Percentiles rank a stretch among this genome's conserved stretches.
phyloP scores from a whole-genome alignment of 2,113 vertebrate genomes.

The Mola mola region DNA sequence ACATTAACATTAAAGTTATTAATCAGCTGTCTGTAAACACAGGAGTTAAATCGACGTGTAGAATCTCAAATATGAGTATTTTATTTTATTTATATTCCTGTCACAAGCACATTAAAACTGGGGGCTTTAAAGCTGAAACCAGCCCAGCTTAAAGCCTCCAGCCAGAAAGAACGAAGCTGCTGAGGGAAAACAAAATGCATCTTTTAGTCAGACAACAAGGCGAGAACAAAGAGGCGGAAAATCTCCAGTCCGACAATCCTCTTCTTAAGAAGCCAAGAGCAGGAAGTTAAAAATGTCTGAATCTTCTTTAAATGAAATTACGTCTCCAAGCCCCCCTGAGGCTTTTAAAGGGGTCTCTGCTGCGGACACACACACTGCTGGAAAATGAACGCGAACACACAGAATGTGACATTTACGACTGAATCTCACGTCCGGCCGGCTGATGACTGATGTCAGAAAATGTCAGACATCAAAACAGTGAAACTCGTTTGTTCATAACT shows the following conservation, averaged over 20 bases:
- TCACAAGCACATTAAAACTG: too few species aligned
- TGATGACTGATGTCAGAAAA: conserved; percentile 14
- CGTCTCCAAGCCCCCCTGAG: conserved; percentile 41
- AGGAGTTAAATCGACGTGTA: too few species aligned
- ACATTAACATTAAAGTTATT: too few species aligned
- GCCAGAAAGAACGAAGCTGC: too few species aligned
- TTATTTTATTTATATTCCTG: too few species aligned
- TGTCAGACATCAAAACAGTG: conserved; percentile 2
- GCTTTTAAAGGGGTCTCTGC: conserved; percentile 17
- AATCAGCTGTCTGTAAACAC: too few species aligned
- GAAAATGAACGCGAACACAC: conserved; percentile 14
- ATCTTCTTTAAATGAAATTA: conserved; percentile 40
- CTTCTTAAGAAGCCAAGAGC: conserved; percentile 36
- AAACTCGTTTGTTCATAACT: too few species aligned
- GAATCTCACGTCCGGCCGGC: conserved; percentile 26
- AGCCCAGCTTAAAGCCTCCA: too few species aligned
- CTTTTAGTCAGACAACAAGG: too few species aligned
- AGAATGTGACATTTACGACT: conserved; percentile 52
- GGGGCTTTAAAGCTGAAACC: too few species aligned
- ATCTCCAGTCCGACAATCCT: conserved; percentile 15
- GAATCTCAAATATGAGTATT: too few species aligned
- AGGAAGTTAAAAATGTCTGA: conserved; percentile 18
- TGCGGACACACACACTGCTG: neutral
- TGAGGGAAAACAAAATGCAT: too few species aligned
- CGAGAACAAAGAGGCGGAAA: conserved; percentile 2